Percentiles rank a stretch among this genome's conserved stretches.
Evolutionary conservation across 2,888 invertebrate genomes (phyloP).

Genomic region (Drosophila leonis): DNA sequence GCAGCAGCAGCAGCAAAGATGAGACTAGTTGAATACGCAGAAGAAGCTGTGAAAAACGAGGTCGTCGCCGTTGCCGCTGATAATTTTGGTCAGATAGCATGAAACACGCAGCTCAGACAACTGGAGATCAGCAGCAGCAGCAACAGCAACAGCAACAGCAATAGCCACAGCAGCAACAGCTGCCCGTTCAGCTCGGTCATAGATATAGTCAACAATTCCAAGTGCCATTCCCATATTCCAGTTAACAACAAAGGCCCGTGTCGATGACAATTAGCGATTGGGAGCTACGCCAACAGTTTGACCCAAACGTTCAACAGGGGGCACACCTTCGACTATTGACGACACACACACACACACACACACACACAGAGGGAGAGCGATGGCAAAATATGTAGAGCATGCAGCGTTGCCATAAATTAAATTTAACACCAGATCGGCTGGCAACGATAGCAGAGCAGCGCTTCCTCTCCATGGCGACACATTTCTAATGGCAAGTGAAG

Average conservation of each 20-base stretch:
- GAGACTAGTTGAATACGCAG: conserved; percentile 36
- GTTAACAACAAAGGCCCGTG: conserved; percentile 71
- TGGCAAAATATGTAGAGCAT: conserved; percentile 78
- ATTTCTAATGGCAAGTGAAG: conserved; percentile 79
- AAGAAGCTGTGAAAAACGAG: conserved; percentile 55
- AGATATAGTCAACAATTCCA: conserved; percentile 30
- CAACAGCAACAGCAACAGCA: conserved; percentile 25
- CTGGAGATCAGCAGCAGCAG: conserved; percentile 59
- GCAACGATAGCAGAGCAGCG: conserved; percentile 57
- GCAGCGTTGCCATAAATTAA: conserved; percentile 80
- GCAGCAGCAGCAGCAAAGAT: conserved; percentile 24
- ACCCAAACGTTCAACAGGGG: conserved; percentile 41
- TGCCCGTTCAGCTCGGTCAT: conserved; percentile 14
- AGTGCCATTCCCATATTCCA: conserved; percentile 62
- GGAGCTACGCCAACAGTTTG: conserved; percentile 38
- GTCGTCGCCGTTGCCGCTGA: conserved; percentile 65
- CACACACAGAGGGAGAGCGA: neutral
- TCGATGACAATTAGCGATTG: conserved; percentile 81
- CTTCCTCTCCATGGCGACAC: conserved; percentile 41
- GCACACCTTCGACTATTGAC: conserved; percentile 58
- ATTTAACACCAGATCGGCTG: conserved; percentile 78
- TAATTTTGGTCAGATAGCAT: conserved; percentile 78
- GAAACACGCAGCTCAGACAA: conserved; percentile 48
- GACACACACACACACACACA: conserved; percentile 5
- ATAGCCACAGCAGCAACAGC: conserved; percentile 31